These are phyloP conservation scores for Terebella lapidaria DNA, from an alignment of 2,888 invertebrate genomes.

Conservation along the genomic window DNA sequence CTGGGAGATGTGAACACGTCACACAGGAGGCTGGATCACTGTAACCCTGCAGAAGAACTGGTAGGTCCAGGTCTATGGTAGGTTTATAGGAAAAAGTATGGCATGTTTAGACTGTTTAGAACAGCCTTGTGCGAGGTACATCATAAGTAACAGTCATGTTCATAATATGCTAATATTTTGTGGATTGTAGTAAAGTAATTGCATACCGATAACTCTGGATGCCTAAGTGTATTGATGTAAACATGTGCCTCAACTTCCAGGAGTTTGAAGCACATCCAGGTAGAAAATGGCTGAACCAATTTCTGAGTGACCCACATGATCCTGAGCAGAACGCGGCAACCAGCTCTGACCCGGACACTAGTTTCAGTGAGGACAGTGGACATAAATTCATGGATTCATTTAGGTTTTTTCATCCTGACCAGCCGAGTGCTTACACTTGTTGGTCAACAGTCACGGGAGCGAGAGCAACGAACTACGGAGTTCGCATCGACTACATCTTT, in stretches of 20 bases:
- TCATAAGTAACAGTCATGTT: not conserved
- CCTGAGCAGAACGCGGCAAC: not conserved
- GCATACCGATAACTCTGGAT: too few relatives aligned
- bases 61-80: conserved; percentile 20
- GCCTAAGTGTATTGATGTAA: too few relatives aligned
- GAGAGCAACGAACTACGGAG: conserved; percentile 56
- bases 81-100: not conserved
- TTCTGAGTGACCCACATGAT: conserved; percentile 29
- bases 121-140: not conserved
- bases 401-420: conserved; percentile 53
- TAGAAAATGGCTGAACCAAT: conserved; percentile 49
- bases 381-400: conserved; percentile 54
- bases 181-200: too few relatives aligned
- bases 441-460: conserved; percentile 55
- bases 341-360: not conserved
- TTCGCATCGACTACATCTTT: conserved; percentile 57
- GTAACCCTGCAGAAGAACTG: conserved; percentile 51
- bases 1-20: conserved; percentile 57
- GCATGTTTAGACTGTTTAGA: not conserved
- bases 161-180: not conserved
- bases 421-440: conserved; percentile 54
- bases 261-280: conserved; percentile 37
- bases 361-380: not conserved
- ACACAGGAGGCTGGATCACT: conserved; percentile 55
- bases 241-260: too few relatives aligned